Conservation (phyloP, 1,140 invertebrate genomes). For the Bursaphelenchus mucronatus region DNA sequence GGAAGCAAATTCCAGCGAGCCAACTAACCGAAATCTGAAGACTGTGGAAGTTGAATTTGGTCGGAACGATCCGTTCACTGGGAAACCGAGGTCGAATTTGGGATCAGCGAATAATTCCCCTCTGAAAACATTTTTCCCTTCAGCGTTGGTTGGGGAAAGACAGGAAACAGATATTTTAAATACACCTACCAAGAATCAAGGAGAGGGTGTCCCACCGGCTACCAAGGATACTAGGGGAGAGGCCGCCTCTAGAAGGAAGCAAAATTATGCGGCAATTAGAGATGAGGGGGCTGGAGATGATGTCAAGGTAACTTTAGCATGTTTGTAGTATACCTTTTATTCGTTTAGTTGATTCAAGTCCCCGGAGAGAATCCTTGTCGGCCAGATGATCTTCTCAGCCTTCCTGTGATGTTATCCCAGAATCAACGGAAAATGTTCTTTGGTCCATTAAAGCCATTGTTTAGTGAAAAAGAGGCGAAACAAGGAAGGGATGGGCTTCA, state of each 20-base stretch:
- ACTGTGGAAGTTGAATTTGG: too few species aligned
- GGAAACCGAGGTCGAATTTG: too few species aligned
- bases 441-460: conserved; percentile 16
- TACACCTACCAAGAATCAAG: too few species aligned
- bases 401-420: conserved; percentile 4
- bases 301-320: neutral
- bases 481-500: conserved; percentile 18
- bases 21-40: too few species aligned
- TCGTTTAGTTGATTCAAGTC: conserved; percentile 1
- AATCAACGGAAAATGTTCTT: conserved; percentile 3
- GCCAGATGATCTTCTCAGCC: conserved; percentile 13
- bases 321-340: too few species aligned
- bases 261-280: neutral
- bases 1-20: too few species aligned
- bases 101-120: too few species aligned
- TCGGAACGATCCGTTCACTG: too few species aligned
- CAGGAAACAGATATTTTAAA: too few species aligned
- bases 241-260: conserved; percentile 13
- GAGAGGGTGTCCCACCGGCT: conserved; percentile 1
- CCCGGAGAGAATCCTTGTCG: conserved; percentile 13
- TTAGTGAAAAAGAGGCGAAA: neutral
- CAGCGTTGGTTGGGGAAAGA: too few species aligned
- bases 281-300: neutral
- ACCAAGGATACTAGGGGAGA: conserved; percentile 12
- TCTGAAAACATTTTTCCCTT: too few species aligned